Base-by-base conservation (phyloP, 2,797 vertebrate genomes). In the Cuculus canorus region DNA sequence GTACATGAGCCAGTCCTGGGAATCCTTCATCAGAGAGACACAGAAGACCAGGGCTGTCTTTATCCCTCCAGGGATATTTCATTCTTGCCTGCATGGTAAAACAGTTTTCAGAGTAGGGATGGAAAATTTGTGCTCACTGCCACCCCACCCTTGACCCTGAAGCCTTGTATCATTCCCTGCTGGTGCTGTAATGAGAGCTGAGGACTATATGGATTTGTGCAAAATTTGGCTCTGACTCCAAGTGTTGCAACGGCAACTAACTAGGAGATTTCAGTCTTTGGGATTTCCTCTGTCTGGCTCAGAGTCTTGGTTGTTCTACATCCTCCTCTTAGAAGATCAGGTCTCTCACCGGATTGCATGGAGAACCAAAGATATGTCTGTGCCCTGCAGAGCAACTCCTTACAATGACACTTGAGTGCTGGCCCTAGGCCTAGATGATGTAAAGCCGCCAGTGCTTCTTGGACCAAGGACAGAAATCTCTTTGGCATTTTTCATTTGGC, bases 251-350 rank as follows among this genome's bases (percentile, higher is more conserved):
- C 33, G 82, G 52, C 72, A 95, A 1, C 54, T 78, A 68, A 68
- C 69, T 59, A 50, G 47, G 43, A 63, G 47, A 69, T 83, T 92
- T 95, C 50, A 65, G 43, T 71, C 70, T 86, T 81, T 95, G 68
- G 63, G 72, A 43, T 88, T 95, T 95, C 22, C 23, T 95, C 60
- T 94, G 78, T n/a, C 69, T 88, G 80, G 30, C 69, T 96, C 17
- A 43, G 33, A 13, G 16, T 50, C 50, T 75, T 3, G 1, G 37
- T 75, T 89, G 56, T 41, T 91, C 76, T 54, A 32, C 50, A 83
- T 54, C 65, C 25, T 87, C 52, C 68, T 81, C 52, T 81, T 57
- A 88, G 90, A 69, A 92, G 59, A 63, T 83, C 73, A 82, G 80
- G 61, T 86, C 48, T 88, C 61, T 77, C 54, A 70, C 21, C 3